A percentile compares a stretch with the other conserved stretches of the same genome.
These are phyloP conservation scores for Antitype chi DNA, from an alignment of 2,888 invertebrate species.

Conservation along the genomic window DNA sequence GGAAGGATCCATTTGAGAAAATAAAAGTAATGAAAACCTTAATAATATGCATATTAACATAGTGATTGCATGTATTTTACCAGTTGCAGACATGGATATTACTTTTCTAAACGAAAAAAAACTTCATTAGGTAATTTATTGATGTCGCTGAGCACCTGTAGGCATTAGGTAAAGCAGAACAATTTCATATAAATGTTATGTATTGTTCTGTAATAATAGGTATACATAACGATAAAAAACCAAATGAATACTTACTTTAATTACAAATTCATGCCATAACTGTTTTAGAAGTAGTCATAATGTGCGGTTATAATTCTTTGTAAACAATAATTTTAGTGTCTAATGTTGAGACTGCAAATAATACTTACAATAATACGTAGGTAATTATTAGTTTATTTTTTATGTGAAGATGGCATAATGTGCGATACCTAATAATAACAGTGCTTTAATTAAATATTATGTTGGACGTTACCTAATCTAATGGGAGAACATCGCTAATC, in stretches of 20 bases:
- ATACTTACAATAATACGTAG: not conserved
- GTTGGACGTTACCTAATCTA: not conserved
- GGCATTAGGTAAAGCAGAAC: not conserved
- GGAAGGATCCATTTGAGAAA: not conserved
- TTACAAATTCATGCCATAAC: slow-evolving; percentile 19
- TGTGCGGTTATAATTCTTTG: slow-evolving; percentile 1
- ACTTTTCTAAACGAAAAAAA: not conserved
- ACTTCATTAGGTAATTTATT: not conserved
- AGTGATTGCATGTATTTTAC: not conserved
- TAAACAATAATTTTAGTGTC: not conserved
- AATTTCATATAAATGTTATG: not conserved
- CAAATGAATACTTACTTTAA: slow-evolving; percentile 2
- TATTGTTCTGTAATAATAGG: slow-evolving; percentile 8
- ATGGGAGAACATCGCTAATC: not conserved
- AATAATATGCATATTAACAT: not conserved
- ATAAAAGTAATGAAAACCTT: not conserved
- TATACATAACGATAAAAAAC: slow-evolving; percentile 9
- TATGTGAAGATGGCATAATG: not conserved
- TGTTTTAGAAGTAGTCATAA: slow-evolving; percentile 11
- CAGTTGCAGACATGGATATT: not conserved
- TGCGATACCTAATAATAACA: not conserved
- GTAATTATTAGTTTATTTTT: slow-evolving; percentile 5
- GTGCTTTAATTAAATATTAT: not conserved
- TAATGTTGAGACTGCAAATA: not conserved
- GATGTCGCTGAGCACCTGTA: not conserved